Evolutionary conservation across 2,113 vertebrate species (phyloP).

Genomic region (Chelonoidis abingdonii): DNA sequence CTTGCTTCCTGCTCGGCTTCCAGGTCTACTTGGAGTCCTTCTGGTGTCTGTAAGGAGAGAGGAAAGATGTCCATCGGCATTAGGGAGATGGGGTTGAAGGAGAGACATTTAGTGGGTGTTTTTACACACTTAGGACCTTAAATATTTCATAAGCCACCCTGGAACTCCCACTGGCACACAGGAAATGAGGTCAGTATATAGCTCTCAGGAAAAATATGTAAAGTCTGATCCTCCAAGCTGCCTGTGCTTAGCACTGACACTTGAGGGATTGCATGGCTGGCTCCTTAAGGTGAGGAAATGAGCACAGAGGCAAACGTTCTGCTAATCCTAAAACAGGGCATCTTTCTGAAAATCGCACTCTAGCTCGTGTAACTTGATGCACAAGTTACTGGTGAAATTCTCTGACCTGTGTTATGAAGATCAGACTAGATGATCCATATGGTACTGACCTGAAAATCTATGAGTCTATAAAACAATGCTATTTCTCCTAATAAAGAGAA

Average conservation of each 20-base stretch:
- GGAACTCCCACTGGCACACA: background rate
- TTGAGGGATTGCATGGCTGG: background rate
- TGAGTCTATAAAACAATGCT: background rate
- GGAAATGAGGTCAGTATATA: background rate
- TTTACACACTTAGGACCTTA: background rate
- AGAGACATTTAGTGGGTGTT: background rate
- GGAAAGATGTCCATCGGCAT: background rate
- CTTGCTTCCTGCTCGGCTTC: constrained; percentile 90
- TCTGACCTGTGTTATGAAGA: background rate
- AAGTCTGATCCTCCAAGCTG: background rate
- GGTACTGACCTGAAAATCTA: background rate
- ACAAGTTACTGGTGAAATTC: background rate
- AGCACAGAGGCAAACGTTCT: background rate
- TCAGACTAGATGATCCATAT: accelerated
- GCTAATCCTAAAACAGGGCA: background rate
- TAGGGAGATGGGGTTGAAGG: background rate
- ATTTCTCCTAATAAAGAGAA: background rate
- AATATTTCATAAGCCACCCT: background rate
- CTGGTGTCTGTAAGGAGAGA: constrained; percentile 80
- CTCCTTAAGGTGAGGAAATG: background rate
- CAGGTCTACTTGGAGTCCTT: constrained; percentile 89
- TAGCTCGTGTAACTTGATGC: background rate
- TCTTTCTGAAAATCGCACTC: background rate
- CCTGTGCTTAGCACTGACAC: background rate
- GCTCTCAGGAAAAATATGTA: background rate